These are phyloP conservation scores for Drosophila diplacantha DNA, from an alignment of 2,888 invertebrate species.

Conservation along the genomic window DNA sequence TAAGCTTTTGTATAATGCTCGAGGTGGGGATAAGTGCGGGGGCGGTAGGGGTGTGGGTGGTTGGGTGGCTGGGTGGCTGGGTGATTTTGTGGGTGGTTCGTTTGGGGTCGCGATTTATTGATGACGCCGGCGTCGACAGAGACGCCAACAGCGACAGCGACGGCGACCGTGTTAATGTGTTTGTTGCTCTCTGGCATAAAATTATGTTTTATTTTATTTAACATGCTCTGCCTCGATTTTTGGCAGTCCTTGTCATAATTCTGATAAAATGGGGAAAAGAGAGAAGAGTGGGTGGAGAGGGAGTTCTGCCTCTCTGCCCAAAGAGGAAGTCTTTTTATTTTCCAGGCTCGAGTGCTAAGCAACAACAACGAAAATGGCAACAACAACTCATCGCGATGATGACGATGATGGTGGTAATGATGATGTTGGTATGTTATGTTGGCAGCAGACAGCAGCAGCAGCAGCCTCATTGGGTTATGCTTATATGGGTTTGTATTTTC, in stretches of 20 bases:
- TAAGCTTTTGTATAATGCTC: slow-evolving; percentile 63
- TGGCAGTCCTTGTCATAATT: slow-evolving; percentile 70
- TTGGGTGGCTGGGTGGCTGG: slow-evolving; percentile 37
- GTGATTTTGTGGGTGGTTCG: slow-evolving; percentile 45
- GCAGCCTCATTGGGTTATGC: slow-evolving; percentile 69
- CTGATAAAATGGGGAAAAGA: slow-evolving; percentile 36
- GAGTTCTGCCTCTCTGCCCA: slow-evolving; percentile 34
- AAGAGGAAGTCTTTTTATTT: slow-evolving; percentile 58
- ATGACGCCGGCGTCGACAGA: slow-evolving; percentile 57
- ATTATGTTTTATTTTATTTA: slow-evolving; percentile 74
- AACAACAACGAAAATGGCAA: slow-evolving; percentile 28
- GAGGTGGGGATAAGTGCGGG: slow-evolving; percentile 50
- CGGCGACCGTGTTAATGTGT: slow-evolving; percentile 67
- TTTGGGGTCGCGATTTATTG: slow-evolving; percentile 66
- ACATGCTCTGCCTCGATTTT: slow-evolving; percentile 63
- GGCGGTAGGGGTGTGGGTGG: slow-evolving; percentile 29
- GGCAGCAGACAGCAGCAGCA: slow-evolving; percentile 39
- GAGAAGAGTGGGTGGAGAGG: slow-evolving; percentile 24
- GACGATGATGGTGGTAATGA: slow-evolving; percentile 46
- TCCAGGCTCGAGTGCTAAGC: slow-evolving; percentile 41
- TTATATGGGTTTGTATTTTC: slow-evolving; percentile 40
- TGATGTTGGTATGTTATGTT: slow-evolving; percentile 29
- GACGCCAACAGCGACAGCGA: slow-evolving; percentile 19
- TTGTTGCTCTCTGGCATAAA: slow-evolving; percentile 68
- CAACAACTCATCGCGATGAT: slow-evolving; percentile 47